These are phyloP conservation scores for Taurulus bubalis DNA, from an alignment of 2,113 vertebrate genomes.

Conservation along the genomic window DNA sequence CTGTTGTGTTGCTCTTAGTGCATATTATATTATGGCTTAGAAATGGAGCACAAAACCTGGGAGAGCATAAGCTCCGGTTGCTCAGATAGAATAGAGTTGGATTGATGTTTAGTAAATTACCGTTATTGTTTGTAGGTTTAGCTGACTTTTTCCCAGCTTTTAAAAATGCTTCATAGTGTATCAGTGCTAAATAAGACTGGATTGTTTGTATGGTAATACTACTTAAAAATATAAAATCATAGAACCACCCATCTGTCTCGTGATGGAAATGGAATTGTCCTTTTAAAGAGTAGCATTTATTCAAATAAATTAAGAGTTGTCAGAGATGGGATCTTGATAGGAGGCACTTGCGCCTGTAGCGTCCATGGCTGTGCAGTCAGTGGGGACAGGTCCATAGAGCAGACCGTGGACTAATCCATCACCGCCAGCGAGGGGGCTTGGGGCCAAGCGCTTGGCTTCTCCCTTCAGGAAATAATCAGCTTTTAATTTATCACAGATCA, in stretches of 20 bases:
- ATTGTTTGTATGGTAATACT: constrained; percentile 35
- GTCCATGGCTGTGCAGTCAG: constrained; percentile 62
- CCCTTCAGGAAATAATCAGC: constrained; percentile 82
- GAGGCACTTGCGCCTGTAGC: constrained; percentile 68
- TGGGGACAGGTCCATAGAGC: constrained; percentile 66
- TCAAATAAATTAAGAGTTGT: constrained; percentile 76
- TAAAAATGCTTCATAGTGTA: not conserved
- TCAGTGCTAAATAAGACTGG: constrained; percentile 5
- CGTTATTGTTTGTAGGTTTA: not conserved
- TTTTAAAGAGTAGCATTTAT: constrained; percentile 68
- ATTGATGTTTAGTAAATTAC: constrained; percentile 5
- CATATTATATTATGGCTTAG: not conserved
- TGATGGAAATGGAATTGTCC: constrained; percentile 52
- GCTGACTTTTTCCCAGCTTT: not conserved
- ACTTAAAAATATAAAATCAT: constrained; percentile 45
- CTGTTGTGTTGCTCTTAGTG: not conserved
- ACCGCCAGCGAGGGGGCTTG: constrained; percentile 55
- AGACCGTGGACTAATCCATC: constrained; percentile 79
- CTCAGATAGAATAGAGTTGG: not conserved
- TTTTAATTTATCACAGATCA: constrained; percentile 83
- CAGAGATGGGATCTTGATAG: constrained; percentile 65
- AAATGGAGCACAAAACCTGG: constrained; percentile 6
- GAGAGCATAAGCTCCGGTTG: not conserved
- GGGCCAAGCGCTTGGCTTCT: constrained; percentile 68
- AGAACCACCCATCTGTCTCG: constrained; percentile 55